Conservation (phyloP, 2,888 invertebrate genomes). For the Dryocosmus kuriphilus region DNA sequence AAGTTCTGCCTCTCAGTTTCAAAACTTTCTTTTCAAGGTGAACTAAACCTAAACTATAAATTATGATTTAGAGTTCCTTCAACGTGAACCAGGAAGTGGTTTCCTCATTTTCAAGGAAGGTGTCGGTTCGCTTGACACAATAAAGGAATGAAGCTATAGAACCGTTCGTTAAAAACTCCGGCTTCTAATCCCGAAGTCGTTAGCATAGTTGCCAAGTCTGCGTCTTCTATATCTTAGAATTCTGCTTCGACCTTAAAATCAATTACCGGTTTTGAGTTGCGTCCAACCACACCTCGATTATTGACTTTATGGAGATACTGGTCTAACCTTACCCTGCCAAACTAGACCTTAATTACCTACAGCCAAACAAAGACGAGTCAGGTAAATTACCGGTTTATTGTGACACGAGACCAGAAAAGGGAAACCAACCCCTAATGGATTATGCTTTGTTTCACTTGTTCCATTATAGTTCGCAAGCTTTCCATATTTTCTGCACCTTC, state of each 20-base stretch:
- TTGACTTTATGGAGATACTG: too few species aligned
- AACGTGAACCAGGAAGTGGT: background rate
- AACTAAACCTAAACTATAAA: background rate
- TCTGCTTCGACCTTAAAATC: slow-evolving; percentile 32
- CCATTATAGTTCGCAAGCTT: background rate
- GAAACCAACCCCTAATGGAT: background rate
- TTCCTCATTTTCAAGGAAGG: slow-evolving; percentile 11
- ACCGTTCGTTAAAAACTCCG: background rate
- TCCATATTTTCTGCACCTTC: background rate
- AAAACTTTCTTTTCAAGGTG: background rate
- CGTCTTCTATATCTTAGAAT: slow-evolving; percentile 34
- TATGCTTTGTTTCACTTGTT: background rate
- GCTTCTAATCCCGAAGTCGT: slow-evolving; percentile 23
- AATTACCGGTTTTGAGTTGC: slow-evolving; percentile 20
- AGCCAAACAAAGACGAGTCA: background rate
- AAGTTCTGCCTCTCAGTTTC: background rate
- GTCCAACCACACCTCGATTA: background rate
- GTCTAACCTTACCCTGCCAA: background rate
- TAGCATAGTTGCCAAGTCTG: slow-evolving; percentile 36
- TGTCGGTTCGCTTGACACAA: background rate
- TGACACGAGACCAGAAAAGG: background rate
- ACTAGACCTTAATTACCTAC: background rate
- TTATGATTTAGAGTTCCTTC: background rate
- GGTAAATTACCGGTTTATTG: background rate
- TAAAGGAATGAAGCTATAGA: background rate